These are phyloP conservation scores for Sebastes itinus DNA, from an alignment of 2,797 vertebrate genomes.

Conservation along the genomic window DNA sequence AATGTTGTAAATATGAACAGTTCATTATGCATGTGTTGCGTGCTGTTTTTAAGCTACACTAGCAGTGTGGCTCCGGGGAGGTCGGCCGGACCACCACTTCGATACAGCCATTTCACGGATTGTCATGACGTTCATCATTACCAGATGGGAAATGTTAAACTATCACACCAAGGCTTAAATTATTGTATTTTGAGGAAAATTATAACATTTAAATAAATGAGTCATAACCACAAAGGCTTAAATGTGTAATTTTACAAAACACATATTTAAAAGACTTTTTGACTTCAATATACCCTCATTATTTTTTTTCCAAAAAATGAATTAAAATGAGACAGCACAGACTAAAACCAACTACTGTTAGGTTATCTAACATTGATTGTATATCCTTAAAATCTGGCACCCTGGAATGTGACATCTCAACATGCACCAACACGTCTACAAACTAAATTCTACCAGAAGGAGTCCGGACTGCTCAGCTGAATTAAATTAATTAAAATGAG, in stretches of 20 bases:
- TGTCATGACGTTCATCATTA: not conserved
- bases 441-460: slow-evolving; percentile 24
- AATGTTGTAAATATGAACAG: slow-evolving; percentile 16
- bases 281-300: too few species aligned
- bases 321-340: too few species aligned
- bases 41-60: not conserved
- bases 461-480: slow-evolving; percentile 65
- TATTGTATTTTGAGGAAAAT: too few species aligned
- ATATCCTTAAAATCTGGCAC: not conserved
- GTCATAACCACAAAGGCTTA: too few species aligned
- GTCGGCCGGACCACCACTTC: not conserved
- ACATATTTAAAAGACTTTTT: too few species aligned
- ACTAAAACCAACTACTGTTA: too few species aligned
- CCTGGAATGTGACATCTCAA: slow-evolving; percentile 79
- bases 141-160: too few species aligned
- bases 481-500: too few species aligned
- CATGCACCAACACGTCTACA: slow-evolving; percentile 63
- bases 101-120: not conserved
- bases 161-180: too few species aligned
- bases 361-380: not conserved
- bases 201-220: too few species aligned
- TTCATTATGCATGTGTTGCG: slow-evolving; percentile 4
- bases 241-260: too few species aligned
- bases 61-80: not conserved
- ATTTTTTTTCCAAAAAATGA: too few species aligned